Evolutionary conservation across 2,888 invertebrate genomes (phyloP).

Genomic region (Lagria hirta): DNA sequence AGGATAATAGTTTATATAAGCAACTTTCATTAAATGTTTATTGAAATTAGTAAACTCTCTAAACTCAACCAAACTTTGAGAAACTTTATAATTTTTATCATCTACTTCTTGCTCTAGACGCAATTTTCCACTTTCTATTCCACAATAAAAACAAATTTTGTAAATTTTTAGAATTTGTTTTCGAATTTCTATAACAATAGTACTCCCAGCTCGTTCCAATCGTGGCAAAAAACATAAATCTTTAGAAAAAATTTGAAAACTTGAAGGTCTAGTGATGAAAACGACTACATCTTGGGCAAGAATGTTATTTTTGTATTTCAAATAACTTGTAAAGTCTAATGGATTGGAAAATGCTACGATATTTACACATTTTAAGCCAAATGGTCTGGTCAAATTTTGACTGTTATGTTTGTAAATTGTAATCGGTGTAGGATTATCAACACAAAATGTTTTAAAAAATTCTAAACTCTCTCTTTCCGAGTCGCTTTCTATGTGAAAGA

Average conservation of each 20-base stretch:
- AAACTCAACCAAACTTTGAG: too few species aligned
- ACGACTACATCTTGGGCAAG: not conserved
- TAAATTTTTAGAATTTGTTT: not conserved
- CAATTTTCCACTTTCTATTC: slow-evolving; percentile 1
- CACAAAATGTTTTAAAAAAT: not conserved
- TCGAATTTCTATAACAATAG: not conserved
- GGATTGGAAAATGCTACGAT: slow-evolving; percentile 1
- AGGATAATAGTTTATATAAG: slow-evolving; percentile 4
- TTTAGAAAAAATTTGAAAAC: not conserved
- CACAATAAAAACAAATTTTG: slow-evolving; percentile 6
- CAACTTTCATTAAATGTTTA: slow-evolving; percentile 2
- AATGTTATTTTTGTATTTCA: slow-evolving; percentile 1
- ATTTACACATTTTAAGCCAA: not conserved
- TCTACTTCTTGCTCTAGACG: not conserved
- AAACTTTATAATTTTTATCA: not conserved
- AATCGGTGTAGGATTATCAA: not conserved
- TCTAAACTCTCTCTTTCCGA: not conserved
- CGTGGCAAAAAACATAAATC: slow-evolving; percentile 1
- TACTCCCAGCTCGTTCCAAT: slow-evolving; percentile 4
- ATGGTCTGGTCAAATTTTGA: not conserved
- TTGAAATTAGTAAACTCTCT: slow-evolving; percentile 6
- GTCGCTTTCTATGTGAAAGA: slow-evolving; percentile 6
- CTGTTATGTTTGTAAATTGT: slow-evolving; percentile 4
- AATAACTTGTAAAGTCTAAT: not conserved
- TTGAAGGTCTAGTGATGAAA: not conserved